These are phyloP conservation scores for Oryzias melastigma DNA, from an alignment of 2,113 vertebrate genomes.

Conservation along the genomic window DNA sequence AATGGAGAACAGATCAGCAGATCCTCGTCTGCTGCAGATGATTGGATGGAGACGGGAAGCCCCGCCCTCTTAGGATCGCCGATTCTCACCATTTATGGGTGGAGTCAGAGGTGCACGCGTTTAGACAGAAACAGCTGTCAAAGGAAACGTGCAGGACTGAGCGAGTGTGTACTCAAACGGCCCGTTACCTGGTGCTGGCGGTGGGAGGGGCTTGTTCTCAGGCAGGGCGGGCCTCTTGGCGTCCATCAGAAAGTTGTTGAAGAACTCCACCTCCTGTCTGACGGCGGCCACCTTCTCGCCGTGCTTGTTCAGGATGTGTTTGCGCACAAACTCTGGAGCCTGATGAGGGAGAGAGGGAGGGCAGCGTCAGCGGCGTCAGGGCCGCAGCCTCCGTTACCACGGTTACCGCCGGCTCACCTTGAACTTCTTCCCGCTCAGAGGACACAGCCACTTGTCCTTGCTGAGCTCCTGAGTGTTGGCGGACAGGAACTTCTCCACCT, in stretches of 20 bases:
- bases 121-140: too few relatives aligned
- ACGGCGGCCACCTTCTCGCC: constrained; percentile 87
- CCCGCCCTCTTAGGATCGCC: too few relatives aligned
- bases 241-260: constrained; percentile 90
- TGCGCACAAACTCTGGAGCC: constrained; percentile 95
- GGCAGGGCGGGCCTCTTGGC: constrained; percentile 86
- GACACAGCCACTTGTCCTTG: constrained; percentile 94
- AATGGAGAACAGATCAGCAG: too few relatives aligned
- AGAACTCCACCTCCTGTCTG: constrained; percentile 88
- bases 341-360: constrained; percentile 30
- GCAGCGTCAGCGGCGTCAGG: neutral
- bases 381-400: too few relatives aligned
- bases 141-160: too few relatives aligned
- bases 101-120: neutral
- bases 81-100: too few relatives aligned
- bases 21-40: too few relatives aligned
- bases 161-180: too few relatives aligned
- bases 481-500: constrained; percentile 89
- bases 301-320: constrained; percentile 93
- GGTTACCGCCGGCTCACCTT: constrained; percentile 67
- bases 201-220: constrained; percentile 85
- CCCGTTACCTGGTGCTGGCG: constrained; percentile 76
- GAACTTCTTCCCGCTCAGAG: constrained; percentile 93
- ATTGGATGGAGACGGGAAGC: too few relatives aligned
- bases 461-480: constrained; percentile 91